Evolutionary conservation across 92 coral and sea anemone genomes (phyloP), one percentile per base, ranked within the genome.

Genomic region (Meandrina meandrites): DNA sequence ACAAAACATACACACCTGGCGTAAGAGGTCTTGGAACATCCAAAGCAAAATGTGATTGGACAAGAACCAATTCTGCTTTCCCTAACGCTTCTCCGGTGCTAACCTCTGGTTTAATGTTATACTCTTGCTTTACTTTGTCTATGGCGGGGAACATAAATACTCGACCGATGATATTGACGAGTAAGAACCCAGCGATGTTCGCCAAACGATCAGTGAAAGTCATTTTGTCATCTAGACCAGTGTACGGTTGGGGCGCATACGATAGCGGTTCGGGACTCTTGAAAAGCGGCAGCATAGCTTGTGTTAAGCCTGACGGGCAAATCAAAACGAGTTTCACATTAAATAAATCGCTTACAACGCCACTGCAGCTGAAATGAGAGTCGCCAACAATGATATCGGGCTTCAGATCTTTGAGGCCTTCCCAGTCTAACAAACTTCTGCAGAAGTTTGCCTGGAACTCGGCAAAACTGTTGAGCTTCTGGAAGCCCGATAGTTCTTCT

Each of bases 311-410:
- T 2, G 81, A 64, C 58, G 75, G 84, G 34, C 74, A 86, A 22
- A 90, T 50, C 48, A 81, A 27, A 9, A 90, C 87, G 47, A 80
- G 92, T 68, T 86, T 89, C 45, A 86, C 68, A 34, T 67, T 45
- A 15, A 81, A 67, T 22, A 80, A 75, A 54, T 86, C 90, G 13
- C 79, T 86, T 34, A 82, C 75, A 36, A 86, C 53, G 32, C 79
- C 62, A 68, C 86, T 81, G 74, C 93, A 90, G 37, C 58, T 62
- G 75, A 86, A 90, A 56, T 81, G 75, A 27, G 83, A 45, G 67
- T 90, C 93, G 36, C 93, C 93, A 31, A 90, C 80, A 37, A 90
- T 42, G 12, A 90, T 35, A 40, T 86, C 85, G 28, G 93, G 84
- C 27, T 81, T 67, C 15, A 81, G 56, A 15, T 40, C 84, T 40